phyloP scores from a whole-genome alignment of 2,888 invertebrate genomes.

The Galeruca laticollis region DNA sequence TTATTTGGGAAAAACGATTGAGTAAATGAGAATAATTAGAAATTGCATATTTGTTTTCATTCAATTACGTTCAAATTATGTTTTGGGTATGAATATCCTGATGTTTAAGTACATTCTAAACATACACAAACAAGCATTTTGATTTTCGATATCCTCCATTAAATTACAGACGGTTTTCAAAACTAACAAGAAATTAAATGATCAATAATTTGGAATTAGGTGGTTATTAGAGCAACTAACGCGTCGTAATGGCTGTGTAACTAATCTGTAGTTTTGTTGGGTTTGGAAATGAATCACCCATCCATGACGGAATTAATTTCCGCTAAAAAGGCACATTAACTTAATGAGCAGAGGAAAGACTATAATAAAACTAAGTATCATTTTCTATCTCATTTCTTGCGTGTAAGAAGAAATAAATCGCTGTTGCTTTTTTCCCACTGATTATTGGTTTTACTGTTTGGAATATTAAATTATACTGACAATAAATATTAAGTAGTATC shows the following conservation, averaged over 20 bases:
- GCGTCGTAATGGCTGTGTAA: not conserved
- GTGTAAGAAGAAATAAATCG: not conserved
- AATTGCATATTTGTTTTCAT: too few species aligned
- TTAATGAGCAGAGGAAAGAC: conserved; percentile 11
- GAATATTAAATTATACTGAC: not conserved
- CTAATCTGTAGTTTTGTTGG: not conserved
- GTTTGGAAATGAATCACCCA: conserved; percentile 1
- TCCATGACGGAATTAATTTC: conserved; percentile 18
- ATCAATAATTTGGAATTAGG: not conserved
- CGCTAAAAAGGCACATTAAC: conserved; percentile 15
- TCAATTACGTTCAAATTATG: too few species aligned
- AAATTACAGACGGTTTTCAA: not conserved
- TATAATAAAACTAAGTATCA: conserved; percentile 29
- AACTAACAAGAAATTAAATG: not conserved
- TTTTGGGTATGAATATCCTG: not conserved
- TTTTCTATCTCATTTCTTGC: conserved; percentile 24
- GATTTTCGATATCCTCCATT: not conserved
- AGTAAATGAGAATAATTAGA: too few species aligned
- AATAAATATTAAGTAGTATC: too few species aligned
- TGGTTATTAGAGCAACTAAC: not conserved
- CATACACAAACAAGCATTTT: not conserved
- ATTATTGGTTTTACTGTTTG: not conserved
- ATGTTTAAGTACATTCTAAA: not conserved
- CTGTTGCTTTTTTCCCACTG: not conserved
- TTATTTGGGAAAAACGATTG: too few species aligned